These are phyloP conservation scores for Archivesica marissinica DNA, from an alignment of 1,140 invertebrate species.

Conservation along the genomic window DNA sequence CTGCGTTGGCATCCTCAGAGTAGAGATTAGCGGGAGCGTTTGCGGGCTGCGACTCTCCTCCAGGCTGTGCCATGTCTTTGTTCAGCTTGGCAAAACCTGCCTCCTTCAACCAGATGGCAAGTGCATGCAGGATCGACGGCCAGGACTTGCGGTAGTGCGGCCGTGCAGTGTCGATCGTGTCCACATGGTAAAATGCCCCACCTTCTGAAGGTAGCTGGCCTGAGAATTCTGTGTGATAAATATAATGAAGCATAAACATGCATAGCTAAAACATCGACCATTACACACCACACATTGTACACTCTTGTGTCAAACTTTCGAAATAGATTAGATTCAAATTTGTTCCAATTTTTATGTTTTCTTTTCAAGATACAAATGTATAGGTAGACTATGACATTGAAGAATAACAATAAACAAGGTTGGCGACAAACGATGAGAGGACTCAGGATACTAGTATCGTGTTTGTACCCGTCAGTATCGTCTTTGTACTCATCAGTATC, in stretches of 20 bases:
- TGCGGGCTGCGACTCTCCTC: conserved; percentile 62
- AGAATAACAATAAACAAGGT: too few relatives aligned
- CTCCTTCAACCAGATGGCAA: conserved; percentile 92
- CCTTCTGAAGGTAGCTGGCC: conserved; percentile 97
- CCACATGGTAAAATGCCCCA: conserved; percentile 98
- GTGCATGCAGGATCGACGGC: conserved; percentile 97
- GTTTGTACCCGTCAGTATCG: too few relatives aligned
- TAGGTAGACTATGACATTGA: too few relatives aligned
- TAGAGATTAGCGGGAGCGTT: conserved; percentile 81
- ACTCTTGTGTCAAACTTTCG: too few relatives aligned
- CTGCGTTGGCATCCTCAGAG: conserved; percentile 83
- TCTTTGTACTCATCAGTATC: too few relatives aligned
- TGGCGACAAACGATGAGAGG: too few relatives aligned
- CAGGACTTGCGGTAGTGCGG: conserved; percentile 96
- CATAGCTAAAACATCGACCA: too few relatives aligned
- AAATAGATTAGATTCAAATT: too few relatives aligned
- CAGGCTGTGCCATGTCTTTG: conserved; percentile 62
- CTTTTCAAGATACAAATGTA: too few relatives aligned
- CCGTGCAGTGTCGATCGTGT: conserved; percentile 96
- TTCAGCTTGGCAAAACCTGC: conserved; percentile 83
- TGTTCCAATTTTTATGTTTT: too few relatives aligned
- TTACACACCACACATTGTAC: too few relatives aligned
- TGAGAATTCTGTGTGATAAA: conserved; percentile 89
- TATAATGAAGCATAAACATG: neutral
- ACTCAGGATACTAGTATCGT: too few relatives aligned